Evolutionary conservation across 1,140 invertebrate genomes (phyloP), one percentile per base, ranked within the genome.

Genomic region (Lithobius niger): DNA sequence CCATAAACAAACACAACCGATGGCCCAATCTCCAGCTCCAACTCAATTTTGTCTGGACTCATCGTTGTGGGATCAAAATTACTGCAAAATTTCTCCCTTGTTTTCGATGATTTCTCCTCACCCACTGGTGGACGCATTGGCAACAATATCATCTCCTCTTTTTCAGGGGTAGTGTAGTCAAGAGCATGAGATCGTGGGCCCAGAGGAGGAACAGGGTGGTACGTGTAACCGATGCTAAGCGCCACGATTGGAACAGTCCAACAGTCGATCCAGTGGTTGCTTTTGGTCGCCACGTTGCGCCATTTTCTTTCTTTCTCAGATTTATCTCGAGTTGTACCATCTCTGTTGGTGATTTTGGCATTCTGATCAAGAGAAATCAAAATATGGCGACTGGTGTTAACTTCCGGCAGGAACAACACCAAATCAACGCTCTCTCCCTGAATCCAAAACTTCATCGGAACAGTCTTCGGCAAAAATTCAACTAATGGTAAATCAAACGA

Each of bases 201-300:
- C 21, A 89, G 65, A 1, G 86, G 85, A 3, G 88, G 88, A 64
- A 86, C 82, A 0, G 92, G 90, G 69, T 96, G 91, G 68, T 94
- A 97, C 1, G 79, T 82, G 68, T 94, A 97, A 56, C 81, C 79
- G 21, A 97, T 89, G 62, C 85, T 90, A 16, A 97, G 73, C 2
- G 89, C 88, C 21, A 93, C 83, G 55, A 95, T 94, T 0, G 90
- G 89, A 2, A 95, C 90, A 15, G 84, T 85, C 91, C 91, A 95
- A 67, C 92, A 96, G 65, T 95, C 90, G 1, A 95, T 79, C 94
- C 94, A 97, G 1, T 90, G 89, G 62, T 78, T 74, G 65, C 78
- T 79, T 65, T 80, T 81, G 48, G 84, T 79, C 62, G 89, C 93
- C 62, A 87, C 77, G 65, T 88, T 88, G 57, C 88, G 77, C 90